Evolutionary conservation across 1,140 invertebrate genomes (phyloP), one percentile per base, ranked within the genome.

Genomic region (Tenebrio molitor): DNA sequence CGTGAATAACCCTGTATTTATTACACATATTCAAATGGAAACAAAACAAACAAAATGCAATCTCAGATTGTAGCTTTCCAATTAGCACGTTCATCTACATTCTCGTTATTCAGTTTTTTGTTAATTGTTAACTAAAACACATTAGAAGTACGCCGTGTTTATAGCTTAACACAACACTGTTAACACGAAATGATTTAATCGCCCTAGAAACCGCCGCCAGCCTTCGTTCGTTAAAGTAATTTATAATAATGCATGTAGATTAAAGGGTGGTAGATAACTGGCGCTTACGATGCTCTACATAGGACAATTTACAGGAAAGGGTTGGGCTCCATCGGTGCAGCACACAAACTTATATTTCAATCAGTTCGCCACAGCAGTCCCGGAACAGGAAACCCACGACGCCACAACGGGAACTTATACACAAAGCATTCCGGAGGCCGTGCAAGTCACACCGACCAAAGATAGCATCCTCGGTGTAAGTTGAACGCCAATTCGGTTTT

Each of bases 301-400:
- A 23, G 17, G 46, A 53, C 46, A 53, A 44, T 69, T 74, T 74
- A 70, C 25, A 77, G 73, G 75, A 42, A 77, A 77, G 71, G 76
- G 74, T 39, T 76, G 74, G 74, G 72, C 73, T 25, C 75, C 74
- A 17, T 74, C 71, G 14, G 25, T 76, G 41, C 64, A 73, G 19
- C 70, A 75, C 34, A 70, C 42, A 17, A 74, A 74, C 42, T 41
- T 63, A 69, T 71, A 74, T 64, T 71, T 74, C 46, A 74, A 69
- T 34, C 50, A 74, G 46, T 74, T 69, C 25, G 67, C 71, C 21
- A 73, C 71, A 33, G 63, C 72, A 5, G 58, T 53, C 21, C 36
- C 72, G 29, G 39, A 63, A 65, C 62, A 65, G 46, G 46, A 53
- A 53, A 53, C 46, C 19, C 46, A 53, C 21, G 46, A 53, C 23